Evolutionary conservation across 2,888 invertebrate genomes (phyloP).

Genomic region (Hoplodrina ambigua): DNA sequence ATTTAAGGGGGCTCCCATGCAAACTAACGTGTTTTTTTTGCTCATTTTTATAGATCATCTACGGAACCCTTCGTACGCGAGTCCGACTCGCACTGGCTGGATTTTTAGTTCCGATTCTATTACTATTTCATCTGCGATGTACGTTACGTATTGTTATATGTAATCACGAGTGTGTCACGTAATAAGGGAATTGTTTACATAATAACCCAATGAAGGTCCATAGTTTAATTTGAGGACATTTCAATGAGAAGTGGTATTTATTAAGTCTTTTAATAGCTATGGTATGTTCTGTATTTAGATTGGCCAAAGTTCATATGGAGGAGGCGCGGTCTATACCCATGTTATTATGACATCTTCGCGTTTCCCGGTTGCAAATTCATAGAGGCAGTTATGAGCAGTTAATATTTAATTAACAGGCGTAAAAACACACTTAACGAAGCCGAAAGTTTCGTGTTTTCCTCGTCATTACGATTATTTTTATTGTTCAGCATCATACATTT

Average conservation of each 20-base stretch:
- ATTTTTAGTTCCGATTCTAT: too few species aligned
- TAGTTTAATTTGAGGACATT: conserved; percentile 12
- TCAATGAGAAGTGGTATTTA: conserved; percentile 7
- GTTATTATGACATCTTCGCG: not conserved
- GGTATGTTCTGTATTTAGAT: conserved; percentile 4
- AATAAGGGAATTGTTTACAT: not conserved
- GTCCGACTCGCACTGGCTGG: too few species aligned
- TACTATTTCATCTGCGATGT: too few species aligned
- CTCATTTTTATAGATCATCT: too few species aligned
- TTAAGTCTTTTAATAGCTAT: conserved; percentile 5
- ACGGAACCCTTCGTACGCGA: too few species aligned
- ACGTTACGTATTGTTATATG: not conserved
- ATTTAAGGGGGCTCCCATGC: too few species aligned
- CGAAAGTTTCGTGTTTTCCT: too few species aligned
- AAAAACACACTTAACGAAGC: too few species aligned
- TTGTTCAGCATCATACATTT: too few species aligned
- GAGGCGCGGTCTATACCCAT: not conserved
- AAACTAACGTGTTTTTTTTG: too few species aligned
- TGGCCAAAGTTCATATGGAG: conserved; percentile 24
- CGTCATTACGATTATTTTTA: too few species aligned
- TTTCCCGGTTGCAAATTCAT: not conserved
- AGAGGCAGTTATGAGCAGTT: not conserved
- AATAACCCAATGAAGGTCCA: not conserved
- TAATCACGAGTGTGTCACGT: not conserved
- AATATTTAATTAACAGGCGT: too few species aligned